Conservation (phyloP, 2,797 vertebrate genomes). For the Hybognathus amarus region DNA sequence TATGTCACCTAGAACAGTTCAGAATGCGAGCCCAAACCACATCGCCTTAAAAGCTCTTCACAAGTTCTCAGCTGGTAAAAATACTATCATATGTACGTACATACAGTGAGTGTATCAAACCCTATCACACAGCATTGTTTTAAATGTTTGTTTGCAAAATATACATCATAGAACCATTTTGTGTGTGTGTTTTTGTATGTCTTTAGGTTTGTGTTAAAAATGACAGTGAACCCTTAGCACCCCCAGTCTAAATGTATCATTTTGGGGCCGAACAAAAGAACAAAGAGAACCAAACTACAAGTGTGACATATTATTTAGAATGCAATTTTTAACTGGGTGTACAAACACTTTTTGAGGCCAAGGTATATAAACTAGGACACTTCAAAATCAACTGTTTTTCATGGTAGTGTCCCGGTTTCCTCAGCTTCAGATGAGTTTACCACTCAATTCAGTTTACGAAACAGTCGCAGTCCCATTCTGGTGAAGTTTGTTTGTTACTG, state of each 20-base stretch:
- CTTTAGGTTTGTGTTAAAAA: not conserved
- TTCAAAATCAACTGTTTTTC: slow-evolving; percentile 3
- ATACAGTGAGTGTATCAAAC: not conserved
- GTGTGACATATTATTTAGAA: not conserved
- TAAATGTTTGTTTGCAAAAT: not conserved
- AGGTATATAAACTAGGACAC: slow-evolving; percentile 2
- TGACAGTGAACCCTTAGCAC: not conserved
- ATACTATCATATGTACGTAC: not conserved
- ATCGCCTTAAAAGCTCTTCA: not conserved
- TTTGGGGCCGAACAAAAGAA: not conserved
- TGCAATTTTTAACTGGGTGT: not conserved
- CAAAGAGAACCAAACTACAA: not conserved
- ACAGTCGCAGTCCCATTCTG: not conserved
- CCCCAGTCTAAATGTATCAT: not conserved
- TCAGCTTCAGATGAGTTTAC: slow-evolving; percentile 14
- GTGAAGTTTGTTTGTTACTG: not conserved
- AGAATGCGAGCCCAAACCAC: no score
- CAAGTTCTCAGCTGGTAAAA: not conserved
- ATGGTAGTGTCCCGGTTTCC: not conserved
- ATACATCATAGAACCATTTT: not conserved
- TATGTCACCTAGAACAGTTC: not conserved
- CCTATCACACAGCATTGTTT: not conserved
- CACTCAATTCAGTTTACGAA: not conserved
- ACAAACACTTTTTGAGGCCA: not conserved
- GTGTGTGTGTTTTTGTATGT: not conserved